Evolutionary conservation across 2,888 invertebrate species (phyloP), one percentile per base, ranked within the genome.

Genomic region (Cyclophora punctaria): DNA sequence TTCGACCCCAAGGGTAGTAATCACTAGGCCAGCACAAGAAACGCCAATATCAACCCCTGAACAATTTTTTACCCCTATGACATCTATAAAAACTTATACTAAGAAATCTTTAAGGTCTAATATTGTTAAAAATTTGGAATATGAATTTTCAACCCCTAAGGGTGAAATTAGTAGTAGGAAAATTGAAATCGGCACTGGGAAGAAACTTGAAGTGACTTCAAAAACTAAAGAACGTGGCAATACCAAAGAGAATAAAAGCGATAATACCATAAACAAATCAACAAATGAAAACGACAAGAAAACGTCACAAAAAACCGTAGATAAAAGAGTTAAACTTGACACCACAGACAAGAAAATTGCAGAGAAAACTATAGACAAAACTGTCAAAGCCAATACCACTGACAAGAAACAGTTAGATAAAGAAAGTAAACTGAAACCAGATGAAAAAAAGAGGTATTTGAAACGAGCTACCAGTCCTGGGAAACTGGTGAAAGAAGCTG

Each of bases 51-150:
- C 71, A 0, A 78, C 78, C 0, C 69, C 69, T 0, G 82, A 86
- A 7, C 63, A 73, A 4, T 86, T 83, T 47, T 85, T 83, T 57
- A 85, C 86, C 0, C 86, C 86, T 0, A 58, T 78, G 61, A 72
- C 80, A 0, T 71, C 75, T 0, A 45, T 81, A 0, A 84, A 78
- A 52, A 84, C 83, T 0, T 84, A 85, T 41, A 54, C 73, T 0
- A 78, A 75, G 41, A 70, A 67, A 48, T 59, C 64, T 0, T 34
- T 81, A 0, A 60, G 74, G 2, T 63, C 63, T 2, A 71, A 69
- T 2, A 70, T 84, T 0, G 80, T 82, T 0, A 87, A 85, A 49
- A 85, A 84, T 56, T 56, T 86, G 1, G 83, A 86, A 45, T 52
- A 64, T 0, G 85, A 85, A 7, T 85, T 86, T 37, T 65, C 67